phyloP scores from a whole-genome alignment of 53 echinoderm and acorn worm genomes.

The Zoroaster sp. region DNA sequence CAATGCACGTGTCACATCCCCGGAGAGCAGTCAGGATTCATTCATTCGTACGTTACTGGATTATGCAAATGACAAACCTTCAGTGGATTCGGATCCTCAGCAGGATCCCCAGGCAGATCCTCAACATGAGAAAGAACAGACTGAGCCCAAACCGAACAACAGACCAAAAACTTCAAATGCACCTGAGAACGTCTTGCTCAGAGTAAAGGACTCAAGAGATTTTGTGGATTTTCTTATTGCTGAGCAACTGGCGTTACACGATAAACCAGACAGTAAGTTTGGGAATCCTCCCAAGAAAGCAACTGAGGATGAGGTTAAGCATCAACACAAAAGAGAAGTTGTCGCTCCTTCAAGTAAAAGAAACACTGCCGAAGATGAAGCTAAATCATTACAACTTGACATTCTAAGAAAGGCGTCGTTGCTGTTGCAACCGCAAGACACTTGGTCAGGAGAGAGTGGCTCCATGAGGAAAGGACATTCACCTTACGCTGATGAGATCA shows the following conservation, averaged over 20 bases:
- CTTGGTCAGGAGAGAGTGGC: constrained; percentile 3
- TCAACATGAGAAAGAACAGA: neutral
- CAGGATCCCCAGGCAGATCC: neutral
- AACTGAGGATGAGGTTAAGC: neutral
- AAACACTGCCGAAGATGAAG: neutral
- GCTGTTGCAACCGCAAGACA: constrained; percentile 5
- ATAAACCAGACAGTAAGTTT: neutral
- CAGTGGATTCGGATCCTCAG: neutral
- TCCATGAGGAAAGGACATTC: neutral
- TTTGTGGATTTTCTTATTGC: constrained; percentile 53
- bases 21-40: constrained; percentile 59
- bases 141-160: neutral
- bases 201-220: constrained; percentile 28
- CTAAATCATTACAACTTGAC: neutral
- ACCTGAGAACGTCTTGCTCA: neutral
- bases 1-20: neutral
- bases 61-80: constrained; percentile 40
- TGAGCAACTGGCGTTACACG: constrained; percentile 44
- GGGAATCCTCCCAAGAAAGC: neutral
- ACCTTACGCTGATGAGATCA: constrained; percentile 16
- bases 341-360: neutral
- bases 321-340: neutral
- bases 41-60: constrained; percentile 18
- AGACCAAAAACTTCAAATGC: constrained; percentile 9
- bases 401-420: constrained; percentile 32